Evolutionary conservation across 2,797 vertebrate genomes (phyloP), one percentile per base, ranked within the genome.

Genomic region (Crocodylus rhombifer): DNA sequence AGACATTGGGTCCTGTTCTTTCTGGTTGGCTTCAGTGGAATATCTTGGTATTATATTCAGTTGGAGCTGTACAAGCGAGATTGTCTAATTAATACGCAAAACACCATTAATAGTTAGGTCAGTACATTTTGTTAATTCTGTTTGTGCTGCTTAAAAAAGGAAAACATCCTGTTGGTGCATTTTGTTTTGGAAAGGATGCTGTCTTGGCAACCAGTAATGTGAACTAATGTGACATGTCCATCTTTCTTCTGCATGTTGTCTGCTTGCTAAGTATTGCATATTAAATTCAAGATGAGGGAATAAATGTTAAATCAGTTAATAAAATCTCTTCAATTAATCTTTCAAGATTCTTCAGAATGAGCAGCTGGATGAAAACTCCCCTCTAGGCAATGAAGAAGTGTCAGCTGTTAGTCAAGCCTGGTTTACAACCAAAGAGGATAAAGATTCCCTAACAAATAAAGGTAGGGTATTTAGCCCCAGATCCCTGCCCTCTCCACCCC

Each of bases 401-500:
- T 99, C 99, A 10, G 98, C 99, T 17, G 99, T 99, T 96, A 99
- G 99, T 95, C 99, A 99, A 96, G 99, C 99, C 80, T 99, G 99
- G 99, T 99, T 99, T 97, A 99, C 99, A 28, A 99, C 99, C 28
- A 99, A 99, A 98, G 99, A 99, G 95, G 99, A 99, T 97, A 99
- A 99, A 96, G 99, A 99, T 98, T 99, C 99, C 33, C 97, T 99
- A 84, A 98, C 99, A n/a, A 99, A 99, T 96, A 99, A 99, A 98
- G 99, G 99, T 99, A 96, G 17, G 80, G 6, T 79, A 61, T 25
- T 89, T 57, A 5, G 89, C 64, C 51, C 62, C 14, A 42, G 23
- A 0, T 61, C 91, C 42, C 93, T 51, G 42, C 42, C 10, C 42
- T 51, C 10, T 12, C 15, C 8, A 7, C 1, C 0, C 13, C 23